A percentile compares a stretch with the other conserved stretches of the same genome.
phyloP scores from a whole-genome alignment of 2,113 vertebrate genomes.

The Caranx melampygus region DNA sequence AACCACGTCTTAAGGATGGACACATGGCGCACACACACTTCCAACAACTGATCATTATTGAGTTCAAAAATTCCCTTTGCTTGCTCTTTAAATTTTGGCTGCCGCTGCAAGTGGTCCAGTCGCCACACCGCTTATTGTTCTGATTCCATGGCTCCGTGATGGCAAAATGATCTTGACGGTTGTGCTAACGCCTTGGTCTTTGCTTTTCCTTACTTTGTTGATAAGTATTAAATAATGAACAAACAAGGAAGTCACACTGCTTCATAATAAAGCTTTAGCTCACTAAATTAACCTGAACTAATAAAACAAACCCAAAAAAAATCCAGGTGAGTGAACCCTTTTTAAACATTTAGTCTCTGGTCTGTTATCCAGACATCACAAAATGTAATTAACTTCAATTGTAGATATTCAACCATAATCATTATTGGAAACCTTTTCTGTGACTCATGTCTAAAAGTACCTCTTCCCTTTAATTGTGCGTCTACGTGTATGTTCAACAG shows the following conservation, averaged over 20 bases:
- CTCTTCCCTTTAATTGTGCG: constrained; percentile 13
- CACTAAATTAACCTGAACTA: constrained; percentile 70
- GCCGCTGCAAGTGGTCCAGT: constrained; percentile 57
- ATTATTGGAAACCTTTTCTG: constrained; percentile 27
- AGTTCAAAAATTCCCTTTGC: constrained; percentile 51
- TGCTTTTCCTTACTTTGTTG: constrained; percentile 47
- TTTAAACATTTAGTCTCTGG: constrained; percentile 22
- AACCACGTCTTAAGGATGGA: constrained; percentile 44
- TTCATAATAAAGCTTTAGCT: constrained; percentile 72
- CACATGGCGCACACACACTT: constrained; percentile 29
- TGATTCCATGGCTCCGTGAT: constrained; percentile 53
- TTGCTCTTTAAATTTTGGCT: constrained; percentile 72
- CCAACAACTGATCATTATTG: constrained; percentile 38
- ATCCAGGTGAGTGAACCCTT: constrained; percentile 77
- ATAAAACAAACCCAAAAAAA: constrained; percentile 53
- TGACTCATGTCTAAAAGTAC: background rate
- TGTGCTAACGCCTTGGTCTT: constrained; percentile 54
- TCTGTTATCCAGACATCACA: constrained; percentile 2
- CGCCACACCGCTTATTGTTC: constrained; percentile 39
- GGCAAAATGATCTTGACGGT: constrained; percentile 54
- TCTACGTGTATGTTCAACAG: constrained; percentile 1
- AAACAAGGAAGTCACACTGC: constrained; percentile 68
- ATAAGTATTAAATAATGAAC: constrained; percentile 58
- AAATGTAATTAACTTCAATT: constrained; percentile 14
- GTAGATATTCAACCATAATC: constrained; percentile 4